Evolutionary conservation across 2,113 vertebrate genomes (phyloP).

Genomic region (Epinephelus cyanopodus): DNA sequence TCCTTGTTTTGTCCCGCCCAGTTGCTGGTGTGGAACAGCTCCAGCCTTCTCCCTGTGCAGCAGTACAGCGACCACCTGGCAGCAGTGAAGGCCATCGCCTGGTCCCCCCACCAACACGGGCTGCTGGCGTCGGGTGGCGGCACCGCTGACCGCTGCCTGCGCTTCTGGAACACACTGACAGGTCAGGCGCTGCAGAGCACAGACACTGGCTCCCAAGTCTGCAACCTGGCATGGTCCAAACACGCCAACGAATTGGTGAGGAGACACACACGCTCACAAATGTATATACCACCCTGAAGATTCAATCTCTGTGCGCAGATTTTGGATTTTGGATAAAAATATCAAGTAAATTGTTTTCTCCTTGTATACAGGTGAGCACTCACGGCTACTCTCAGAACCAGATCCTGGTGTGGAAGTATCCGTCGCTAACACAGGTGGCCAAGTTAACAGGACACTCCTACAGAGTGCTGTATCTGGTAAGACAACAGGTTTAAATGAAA

Average conservation of each 20-base stretch:
- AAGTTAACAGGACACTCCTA: constrained; percentile 88
- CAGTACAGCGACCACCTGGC: constrained; percentile 88
- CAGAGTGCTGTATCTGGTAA: constrained; percentile 87
- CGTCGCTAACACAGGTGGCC: constrained; percentile 86
- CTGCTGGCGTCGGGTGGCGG: constrained; percentile 87
- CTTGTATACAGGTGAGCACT: constrained; percentile 84
- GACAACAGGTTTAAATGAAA: background rate
- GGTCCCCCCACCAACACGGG: constrained; percentile 88
- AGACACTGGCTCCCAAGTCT: constrained; percentile 88
- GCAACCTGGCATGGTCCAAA: constrained; percentile 89
- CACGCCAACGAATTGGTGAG: constrained; percentile 89
- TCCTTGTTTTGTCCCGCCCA: constrained; percentile 37
- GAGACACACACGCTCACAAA: background rate
- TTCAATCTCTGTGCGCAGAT: background rate
- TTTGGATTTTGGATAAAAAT: background rate
- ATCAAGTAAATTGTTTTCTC: too few species aligned
- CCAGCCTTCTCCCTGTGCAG: constrained; percentile 86
- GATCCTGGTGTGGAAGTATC: constrained; percentile 89
- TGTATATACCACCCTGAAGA: background rate
- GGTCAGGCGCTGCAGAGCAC: constrained; percentile 88
- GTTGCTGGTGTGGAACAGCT: constrained; percentile 88
- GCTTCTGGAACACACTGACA: constrained; percentile 89
- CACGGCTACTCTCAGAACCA: constrained; percentile 90
- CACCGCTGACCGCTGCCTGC: constrained; percentile 86
- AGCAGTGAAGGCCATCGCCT: constrained; percentile 87